These are phyloP conservation scores for Himantopus leucocephalus DNA, from an alignment of 2,113 vertebrate genomes.

Conservation along the genomic window DNA sequence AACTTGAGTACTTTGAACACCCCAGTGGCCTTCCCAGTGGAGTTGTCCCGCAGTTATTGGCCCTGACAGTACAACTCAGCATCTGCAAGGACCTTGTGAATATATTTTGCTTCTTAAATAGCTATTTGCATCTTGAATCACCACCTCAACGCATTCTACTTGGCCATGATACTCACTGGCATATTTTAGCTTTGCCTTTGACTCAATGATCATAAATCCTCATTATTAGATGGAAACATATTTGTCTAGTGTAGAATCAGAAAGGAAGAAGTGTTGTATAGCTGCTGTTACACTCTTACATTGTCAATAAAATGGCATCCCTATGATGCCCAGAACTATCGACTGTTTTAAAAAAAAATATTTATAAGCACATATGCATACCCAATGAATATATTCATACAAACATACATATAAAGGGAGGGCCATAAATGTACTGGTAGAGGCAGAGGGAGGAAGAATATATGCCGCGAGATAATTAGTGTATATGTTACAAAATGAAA, in stretches of 20 bases:
- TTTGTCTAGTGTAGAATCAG: neutral
- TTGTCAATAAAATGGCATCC: neutral
- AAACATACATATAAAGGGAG: neutral
- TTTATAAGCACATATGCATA: neutral
- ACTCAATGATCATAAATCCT: neutral
- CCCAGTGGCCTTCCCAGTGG: neutral
- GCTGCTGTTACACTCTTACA: neutral
- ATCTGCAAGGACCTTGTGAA: neutral
- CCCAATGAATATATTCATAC: neutral
- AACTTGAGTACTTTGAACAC: neutral
- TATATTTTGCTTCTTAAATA: neutral
- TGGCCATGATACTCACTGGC: neutral
- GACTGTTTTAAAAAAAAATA: neutral
- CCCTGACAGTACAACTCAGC: neutral
- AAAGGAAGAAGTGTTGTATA: neutral
- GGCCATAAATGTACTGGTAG: neutral
- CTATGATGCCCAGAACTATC: neutral
- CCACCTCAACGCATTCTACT: neutral
- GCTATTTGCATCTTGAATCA: neutral
- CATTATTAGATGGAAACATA: neutral
- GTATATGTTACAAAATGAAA: neutral
- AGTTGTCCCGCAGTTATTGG: neutral
- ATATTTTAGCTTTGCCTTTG: neutral
- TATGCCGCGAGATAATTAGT: neutral
- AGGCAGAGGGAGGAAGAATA: neutral